Evolutionary conservation across 2,113 vertebrate species (phyloP).

Genomic region (Axis porcinus): DNA sequence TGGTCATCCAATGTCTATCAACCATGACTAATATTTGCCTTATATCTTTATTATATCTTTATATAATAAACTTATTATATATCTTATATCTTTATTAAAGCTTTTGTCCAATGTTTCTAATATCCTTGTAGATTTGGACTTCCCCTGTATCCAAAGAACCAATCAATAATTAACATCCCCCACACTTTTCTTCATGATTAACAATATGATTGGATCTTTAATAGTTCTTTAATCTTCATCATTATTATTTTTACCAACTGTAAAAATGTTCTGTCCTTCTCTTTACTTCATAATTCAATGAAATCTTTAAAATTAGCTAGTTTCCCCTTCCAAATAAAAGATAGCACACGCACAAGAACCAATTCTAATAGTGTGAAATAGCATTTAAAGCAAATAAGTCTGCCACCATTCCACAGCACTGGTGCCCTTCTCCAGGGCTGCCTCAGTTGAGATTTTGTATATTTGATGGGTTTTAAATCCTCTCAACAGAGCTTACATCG

Average conservation of each 20-base stretch:
- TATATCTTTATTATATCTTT: neutral
- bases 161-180: neutral
- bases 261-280: neutral
- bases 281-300: neutral
- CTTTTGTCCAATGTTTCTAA: neutral
- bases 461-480: slow-evolving; percentile 63
- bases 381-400: neutral
- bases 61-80: neutral
- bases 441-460: neutral
- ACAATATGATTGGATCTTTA: neutral
- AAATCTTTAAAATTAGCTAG: neutral
- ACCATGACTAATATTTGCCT: neutral
- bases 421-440: neutral
- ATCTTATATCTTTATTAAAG: neutral
- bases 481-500: slow-evolving; percentile 22
- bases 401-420: neutral
- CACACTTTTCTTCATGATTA: neutral
- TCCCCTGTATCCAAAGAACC: neutral
- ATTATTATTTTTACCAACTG: neutral
- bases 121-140: neutral
- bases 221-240: neutral
- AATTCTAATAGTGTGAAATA: neutral
- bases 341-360: neutral
- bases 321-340: neutral
- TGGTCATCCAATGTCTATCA: neutral